Conservation (phyloP, 2,888 invertebrate species). For the Osedax fenrisi region DNA sequence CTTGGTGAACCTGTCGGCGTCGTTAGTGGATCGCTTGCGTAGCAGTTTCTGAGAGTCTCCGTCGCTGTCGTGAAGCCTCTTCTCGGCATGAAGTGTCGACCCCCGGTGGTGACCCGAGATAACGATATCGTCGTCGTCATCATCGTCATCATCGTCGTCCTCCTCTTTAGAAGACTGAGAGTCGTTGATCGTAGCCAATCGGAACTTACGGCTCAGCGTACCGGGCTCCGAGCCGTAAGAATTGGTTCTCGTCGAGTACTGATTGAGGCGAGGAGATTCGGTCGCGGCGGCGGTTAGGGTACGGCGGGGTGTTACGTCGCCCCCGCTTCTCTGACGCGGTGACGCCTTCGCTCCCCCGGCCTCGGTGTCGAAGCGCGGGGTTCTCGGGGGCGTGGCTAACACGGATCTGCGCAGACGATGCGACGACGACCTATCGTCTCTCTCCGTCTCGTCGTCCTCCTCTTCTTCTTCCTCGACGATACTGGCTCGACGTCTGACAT, state of each 20-base stretch:
- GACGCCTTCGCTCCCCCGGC: background rate
- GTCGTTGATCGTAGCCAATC: background rate
- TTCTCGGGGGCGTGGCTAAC: background rate
- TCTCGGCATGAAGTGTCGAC: background rate
- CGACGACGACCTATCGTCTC: background rate
- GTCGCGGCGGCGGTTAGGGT: background rate
- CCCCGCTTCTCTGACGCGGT: background rate
- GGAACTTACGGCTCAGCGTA: background rate
- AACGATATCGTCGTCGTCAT: background rate
- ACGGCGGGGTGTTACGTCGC: background rate
- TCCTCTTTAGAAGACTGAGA: background rate
- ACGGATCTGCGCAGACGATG: background rate
- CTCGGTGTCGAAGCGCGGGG: background rate
- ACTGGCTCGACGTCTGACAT: no score
- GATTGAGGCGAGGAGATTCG: background rate
- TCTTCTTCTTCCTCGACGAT: background rate
- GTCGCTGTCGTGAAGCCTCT: background rate
- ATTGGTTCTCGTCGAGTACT: background rate
- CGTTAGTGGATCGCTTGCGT: background rate
- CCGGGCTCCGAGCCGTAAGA: background rate
- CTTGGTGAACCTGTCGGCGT: background rate
- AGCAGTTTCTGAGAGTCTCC: background rate
- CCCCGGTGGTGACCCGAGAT: background rate
- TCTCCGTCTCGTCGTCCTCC: background rate
- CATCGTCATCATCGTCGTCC: background rate